A percentile compares a stretch with the other conserved stretches of the same genome.
phyloP scores from a whole-genome alignment of 2,888 invertebrate species.

The Dysmachus trigonus region DNA sequence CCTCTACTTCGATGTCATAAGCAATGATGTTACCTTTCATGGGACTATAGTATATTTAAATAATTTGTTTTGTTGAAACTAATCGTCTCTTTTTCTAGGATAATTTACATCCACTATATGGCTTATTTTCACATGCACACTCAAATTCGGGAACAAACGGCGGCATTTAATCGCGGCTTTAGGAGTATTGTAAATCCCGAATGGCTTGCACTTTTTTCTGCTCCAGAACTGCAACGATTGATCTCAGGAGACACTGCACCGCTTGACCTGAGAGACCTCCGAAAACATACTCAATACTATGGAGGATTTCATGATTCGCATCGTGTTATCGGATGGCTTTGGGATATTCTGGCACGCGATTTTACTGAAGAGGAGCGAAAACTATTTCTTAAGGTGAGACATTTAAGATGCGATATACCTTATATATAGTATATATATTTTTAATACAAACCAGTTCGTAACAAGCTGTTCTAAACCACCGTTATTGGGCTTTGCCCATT shows the following conservation, averaged over 20 bases:
- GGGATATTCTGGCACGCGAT: constrained; percentile 97
- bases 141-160: constrained; percentile 96
- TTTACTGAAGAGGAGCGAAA: constrained; percentile 91
- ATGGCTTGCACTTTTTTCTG: constrained; percentile 93
- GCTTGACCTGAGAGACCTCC: constrained; percentile 84
- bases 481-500: constrained; percentile 91
- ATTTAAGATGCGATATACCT: not conserved
- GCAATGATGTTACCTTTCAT: too few species aligned
- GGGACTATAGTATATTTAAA: not conserved
- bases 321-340: constrained; percentile 96
- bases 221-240: constrained; percentile 92
- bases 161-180: constrained; percentile 96
- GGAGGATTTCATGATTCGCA: constrained; percentile 99
- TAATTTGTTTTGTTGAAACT: not conserved
- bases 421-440: too few species aligned
- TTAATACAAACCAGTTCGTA: constrained; percentile 71
- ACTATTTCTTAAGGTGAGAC: constrained; percentile 87
- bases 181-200: constrained; percentile 93
- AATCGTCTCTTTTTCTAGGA: constrained; percentile 68
- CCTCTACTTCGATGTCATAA: too few species aligned
- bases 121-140: constrained; percentile 98
- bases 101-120: constrained; percentile 98
- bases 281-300: constrained; percentile 96
- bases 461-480: constrained; percentile 98
- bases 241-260: constrained; percentile 97